These are phyloP conservation scores for Acrobasis consociella DNA, from an alignment of 2,888 invertebrate genomes.

Conservation along the genomic window DNA sequence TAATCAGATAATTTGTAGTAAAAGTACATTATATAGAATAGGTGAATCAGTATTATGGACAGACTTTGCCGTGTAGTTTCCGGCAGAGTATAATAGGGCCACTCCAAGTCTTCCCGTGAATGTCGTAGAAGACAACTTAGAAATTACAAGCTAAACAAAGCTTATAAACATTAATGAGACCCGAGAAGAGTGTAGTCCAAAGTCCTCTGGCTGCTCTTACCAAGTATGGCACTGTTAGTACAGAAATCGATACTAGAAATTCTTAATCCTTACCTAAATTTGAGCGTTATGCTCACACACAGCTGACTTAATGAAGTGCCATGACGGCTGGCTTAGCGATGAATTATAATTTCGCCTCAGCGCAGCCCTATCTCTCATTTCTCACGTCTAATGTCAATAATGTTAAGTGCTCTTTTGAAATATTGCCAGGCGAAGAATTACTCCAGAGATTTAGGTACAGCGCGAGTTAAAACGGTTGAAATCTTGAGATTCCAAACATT, in stretches of 20 bases:
- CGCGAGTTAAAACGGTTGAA: slow-evolving; percentile 45
- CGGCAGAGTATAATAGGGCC: too few species aligned
- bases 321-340: slow-evolving; percentile 35
- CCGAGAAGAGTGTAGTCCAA: too few species aligned
- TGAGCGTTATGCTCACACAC: slow-evolving; percentile 33
- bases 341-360: slow-evolving; percentile 44
- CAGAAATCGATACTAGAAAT: background rate
- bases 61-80: too few species aligned
- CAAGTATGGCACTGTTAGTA: too few species aligned
- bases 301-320: slow-evolving; percentile 35
- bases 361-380: slow-evolving; percentile 42
- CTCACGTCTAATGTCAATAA: slow-evolving; percentile 52
- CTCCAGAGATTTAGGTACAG: slow-evolving; percentile 43
- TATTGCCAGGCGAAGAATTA: slow-evolving; percentile 56
- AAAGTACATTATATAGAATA: slow-evolving; percentile 11
- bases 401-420: slow-evolving; percentile 68
- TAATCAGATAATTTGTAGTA: slow-evolving; percentile 29
- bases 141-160: too few species aligned
- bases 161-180: too few species aligned
- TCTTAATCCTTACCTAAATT: slow-evolving; percentile 6
- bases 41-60: background rate
- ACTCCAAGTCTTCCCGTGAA: too few species aligned
- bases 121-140: too few species aligned
- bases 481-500: slow-evolving; percentile 49
- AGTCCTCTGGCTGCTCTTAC: too few species aligned